Percentiles rank a stretch among this genome's conserved stretches.
Evolutionary conservation across 2,888 invertebrate genomes (phyloP).

Genomic region (Leptothorax acervorum): DNA sequence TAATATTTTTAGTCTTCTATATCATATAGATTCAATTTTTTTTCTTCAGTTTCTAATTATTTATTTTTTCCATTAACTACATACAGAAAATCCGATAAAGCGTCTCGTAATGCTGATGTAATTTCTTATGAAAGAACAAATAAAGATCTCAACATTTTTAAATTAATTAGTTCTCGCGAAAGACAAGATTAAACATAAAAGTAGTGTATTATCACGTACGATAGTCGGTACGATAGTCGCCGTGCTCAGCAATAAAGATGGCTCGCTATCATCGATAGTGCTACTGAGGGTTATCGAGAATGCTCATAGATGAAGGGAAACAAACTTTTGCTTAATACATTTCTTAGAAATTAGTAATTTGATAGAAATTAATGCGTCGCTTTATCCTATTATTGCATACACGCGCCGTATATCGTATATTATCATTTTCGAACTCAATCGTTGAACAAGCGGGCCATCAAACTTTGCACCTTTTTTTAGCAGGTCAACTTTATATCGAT

Average conservation of each 20-base stretch:
- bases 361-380: neutral
- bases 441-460: neutral
- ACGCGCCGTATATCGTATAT: neutral
- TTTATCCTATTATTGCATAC: neutral
- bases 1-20: neutral
- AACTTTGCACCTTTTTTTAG: slow-evolving; percentile 1
- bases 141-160: neutral
- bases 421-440: neutral
- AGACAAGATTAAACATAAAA: neutral
- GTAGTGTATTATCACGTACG: slow-evolving; percentile 1
- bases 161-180: neutral
- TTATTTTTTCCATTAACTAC: neutral
- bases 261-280: neutral
- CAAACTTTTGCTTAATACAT: neutral
- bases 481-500: neutral
- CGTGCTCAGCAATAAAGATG: slow-evolving; percentile 1
- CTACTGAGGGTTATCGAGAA: neutral
- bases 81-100: neutral
- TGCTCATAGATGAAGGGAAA: neutral
- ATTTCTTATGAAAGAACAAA: neutral
- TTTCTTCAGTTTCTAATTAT: neutral
- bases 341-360: neutral
- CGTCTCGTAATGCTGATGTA: neutral
- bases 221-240: neutral
- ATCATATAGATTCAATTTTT: neutral